Evolutionary conservation across 2,113 vertebrate genomes (phyloP).

Genomic region (Syngnathus typhle): DNA sequence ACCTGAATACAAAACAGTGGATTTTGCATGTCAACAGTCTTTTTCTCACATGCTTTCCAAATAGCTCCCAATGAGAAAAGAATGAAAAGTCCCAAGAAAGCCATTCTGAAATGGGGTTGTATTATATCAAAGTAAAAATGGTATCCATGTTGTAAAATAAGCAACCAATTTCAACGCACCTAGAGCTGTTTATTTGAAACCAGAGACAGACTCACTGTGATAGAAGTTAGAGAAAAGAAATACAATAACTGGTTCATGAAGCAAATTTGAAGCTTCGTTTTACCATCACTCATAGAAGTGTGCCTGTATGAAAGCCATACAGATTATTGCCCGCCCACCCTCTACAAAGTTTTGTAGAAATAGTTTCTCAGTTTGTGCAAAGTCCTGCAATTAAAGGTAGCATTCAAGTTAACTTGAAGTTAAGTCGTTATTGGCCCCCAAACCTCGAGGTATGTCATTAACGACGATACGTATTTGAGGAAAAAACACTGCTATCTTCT

Average conservation of each 20-base stretch:
- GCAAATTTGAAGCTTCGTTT: no score
- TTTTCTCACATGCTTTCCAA: slow-evolving; percentile 33
- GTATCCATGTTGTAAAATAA: background rate
- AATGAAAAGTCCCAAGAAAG: background rate
- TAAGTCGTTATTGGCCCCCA: no score
- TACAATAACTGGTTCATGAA: no score
- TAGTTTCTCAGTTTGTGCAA: no score
- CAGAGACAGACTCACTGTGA: background rate
- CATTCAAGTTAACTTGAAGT: no score
- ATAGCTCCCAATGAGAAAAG: background rate
- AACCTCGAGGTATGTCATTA: no score
- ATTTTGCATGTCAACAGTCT: slow-evolving; percentile 39
- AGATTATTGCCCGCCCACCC: no score
- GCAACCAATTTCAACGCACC: background rate
- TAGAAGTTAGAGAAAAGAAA: no score
- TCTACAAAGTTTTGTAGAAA: no score
- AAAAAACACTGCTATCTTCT: no score
- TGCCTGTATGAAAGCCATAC: background rate
- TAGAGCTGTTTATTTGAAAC: background rate
- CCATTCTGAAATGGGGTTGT: background rate
- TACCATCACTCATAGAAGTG: background rate
- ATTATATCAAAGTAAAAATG: background rate
- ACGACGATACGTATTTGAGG: no score
- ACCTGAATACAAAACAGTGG: slow-evolving; percentile 12
- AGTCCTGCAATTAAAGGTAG: no score